These are phyloP conservation scores for Thymallus thymallus DNA, from an alignment of 2,113 vertebrate genomes.

Conservation along the genomic window DNA sequence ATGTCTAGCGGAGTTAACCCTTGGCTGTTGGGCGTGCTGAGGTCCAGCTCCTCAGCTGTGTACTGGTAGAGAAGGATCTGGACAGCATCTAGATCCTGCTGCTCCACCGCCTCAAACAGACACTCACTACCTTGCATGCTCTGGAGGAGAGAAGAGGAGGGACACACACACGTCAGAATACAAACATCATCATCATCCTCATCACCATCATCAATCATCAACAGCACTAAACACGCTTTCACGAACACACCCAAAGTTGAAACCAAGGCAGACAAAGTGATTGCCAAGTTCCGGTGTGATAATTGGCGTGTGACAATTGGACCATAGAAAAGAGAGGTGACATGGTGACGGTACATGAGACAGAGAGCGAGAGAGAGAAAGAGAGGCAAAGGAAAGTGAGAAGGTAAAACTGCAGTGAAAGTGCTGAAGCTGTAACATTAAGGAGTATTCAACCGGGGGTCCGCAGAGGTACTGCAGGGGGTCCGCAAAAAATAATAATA, in stretches of 20 bases:
- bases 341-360: too few species aligned
- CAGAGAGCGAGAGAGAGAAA: not conserved
- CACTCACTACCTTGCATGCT: conserved; percentile 90
- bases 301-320: not conserved
- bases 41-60: conserved; percentile 87
- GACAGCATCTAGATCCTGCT: conserved; percentile 92
- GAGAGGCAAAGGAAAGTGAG: not conserved
- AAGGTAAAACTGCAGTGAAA: not conserved
- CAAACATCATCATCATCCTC: not conserved
- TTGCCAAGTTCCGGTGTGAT: not conserved
- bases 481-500: not conserved
- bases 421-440: not conserved
- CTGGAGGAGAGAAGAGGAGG: conserved; percentile 54
- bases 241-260: too few species aligned
- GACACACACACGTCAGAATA: not conserved
- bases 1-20: conserved; percentile 92
- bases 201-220: too few species aligned
- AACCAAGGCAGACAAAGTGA: too few species aligned
- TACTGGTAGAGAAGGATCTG: conserved; percentile 90
- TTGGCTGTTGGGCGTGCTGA: conserved; percentile 91
- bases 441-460: too few species aligned
- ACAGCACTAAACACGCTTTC: too few species aligned
- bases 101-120: conserved; percentile 91
- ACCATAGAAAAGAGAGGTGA: not conserved
- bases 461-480: too few species aligned